These are phyloP conservation scores for Rhipidura dahli DNA, from an alignment of 2,113 vertebrate species.

Conservation along the genomic window DNA sequence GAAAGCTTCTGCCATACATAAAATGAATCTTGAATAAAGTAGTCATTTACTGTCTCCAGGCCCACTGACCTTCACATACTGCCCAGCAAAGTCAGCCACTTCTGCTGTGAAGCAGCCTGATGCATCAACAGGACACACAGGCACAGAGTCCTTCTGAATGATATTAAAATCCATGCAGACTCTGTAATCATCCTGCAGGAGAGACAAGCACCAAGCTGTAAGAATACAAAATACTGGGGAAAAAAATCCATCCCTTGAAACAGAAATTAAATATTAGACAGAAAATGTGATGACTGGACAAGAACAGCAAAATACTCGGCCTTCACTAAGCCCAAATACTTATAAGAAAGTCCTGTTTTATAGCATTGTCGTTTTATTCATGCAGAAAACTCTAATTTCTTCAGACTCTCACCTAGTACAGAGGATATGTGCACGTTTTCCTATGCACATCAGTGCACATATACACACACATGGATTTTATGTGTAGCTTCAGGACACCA, in stretches of 20 bases:
- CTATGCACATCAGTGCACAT: neutral
- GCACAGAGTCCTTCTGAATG: slow-evolving; percentile 91
- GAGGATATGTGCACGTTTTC: neutral
- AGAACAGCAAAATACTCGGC: neutral
- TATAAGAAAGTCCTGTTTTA: neutral
- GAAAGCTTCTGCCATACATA: neutral
- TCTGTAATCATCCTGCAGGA: slow-evolving; percentile 88
- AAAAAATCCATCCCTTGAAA: neutral
- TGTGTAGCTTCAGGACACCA: neutral
- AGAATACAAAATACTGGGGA: neutral
- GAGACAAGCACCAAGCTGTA: neutral
- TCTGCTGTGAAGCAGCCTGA: slow-evolving; percentile 94
- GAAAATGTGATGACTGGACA: neutral
- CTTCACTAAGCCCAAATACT: neutral
- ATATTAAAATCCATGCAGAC: slow-evolving; percentile 91
- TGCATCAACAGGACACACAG: slow-evolving; percentile 92
- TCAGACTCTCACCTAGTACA: neutral
- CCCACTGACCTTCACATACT: slow-evolving; percentile 93
- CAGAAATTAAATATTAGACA: neutral
- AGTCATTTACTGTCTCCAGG: neutral
- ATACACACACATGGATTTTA: neutral
- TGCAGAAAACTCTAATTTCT: neutral
- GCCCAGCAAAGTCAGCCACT: slow-evolving; percentile 91
- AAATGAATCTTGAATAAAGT: neutral
- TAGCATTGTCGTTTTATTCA: neutral